A percentile compares a stretch with the other conserved stretches of the same genome.
phyloP scores from a whole-genome alignment of 2,113 vertebrate species.

The human region GRCh38 chr16:7691501-7692000 shows the following conservation, averaged over 20 bases:
- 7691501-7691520: neutral
- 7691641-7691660: neutral
- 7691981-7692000: neutral
- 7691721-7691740: neutral
- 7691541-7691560: neutral
- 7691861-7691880: neutral
- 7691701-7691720: neutral
- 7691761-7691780: neutral
- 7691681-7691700: neutral
- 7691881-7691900: neutral
- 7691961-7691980: neutral
- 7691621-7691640: neutral
- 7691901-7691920: neutral
- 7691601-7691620: neutral
- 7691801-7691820: no score
- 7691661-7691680: neutral
- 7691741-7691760: neutral
- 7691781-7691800: no score
- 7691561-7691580: neutral
- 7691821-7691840: neutral
- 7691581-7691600: neutral
- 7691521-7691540: neutral
- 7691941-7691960: neutral
- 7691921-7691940: neutral
- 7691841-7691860: neutral